Conservation (phyloP, 2,888 invertebrate genomes). For the Autographa pulchrina region DNA sequence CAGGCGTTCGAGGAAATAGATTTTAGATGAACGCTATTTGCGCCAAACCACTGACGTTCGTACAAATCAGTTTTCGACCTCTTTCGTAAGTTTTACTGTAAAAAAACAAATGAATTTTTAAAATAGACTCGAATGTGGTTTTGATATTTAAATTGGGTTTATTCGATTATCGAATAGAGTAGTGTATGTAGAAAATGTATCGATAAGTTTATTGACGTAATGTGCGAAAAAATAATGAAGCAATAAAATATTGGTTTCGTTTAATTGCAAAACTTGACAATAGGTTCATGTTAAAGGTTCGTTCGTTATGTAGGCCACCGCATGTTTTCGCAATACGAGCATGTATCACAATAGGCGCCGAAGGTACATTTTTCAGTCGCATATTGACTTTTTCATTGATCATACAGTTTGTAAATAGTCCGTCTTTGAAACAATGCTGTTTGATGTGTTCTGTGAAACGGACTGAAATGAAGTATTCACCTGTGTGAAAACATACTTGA, state of each 20-base stretch:
- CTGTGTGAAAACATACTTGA: conserved; percentile 43
- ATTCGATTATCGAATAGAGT: background rate
- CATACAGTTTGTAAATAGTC: conserved; percentile 73
- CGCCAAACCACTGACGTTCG: conserved; percentile 23
- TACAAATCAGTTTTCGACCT: conserved; percentile 21
- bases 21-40: conserved; percentile 52
- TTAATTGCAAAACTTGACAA: conserved; percentile 10
- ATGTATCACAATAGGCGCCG: conserved; percentile 54
- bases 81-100: background rate
- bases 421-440: conserved; percentile 72
- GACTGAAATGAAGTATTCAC: conserved; percentile 47
- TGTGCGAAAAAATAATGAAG: background rate
- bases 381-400: conserved; percentile 66
- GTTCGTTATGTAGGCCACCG: conserved; percentile 33
- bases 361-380: conserved; percentile 60
- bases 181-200: background rate
- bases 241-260: background rate
- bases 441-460: conserved; percentile 65
- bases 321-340: conserved; percentile 61
- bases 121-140: background rate
- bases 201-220: background rate
- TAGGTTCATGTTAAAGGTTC: conserved; percentile 14
- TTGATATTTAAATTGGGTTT: conserved; percentile 3
- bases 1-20: conserved; percentile 55
- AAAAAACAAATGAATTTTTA: conserved; percentile 1